Evolutionary conservation across 1,140 invertebrate species (phyloP).

Genomic region (Drosophila repleta): DNA sequence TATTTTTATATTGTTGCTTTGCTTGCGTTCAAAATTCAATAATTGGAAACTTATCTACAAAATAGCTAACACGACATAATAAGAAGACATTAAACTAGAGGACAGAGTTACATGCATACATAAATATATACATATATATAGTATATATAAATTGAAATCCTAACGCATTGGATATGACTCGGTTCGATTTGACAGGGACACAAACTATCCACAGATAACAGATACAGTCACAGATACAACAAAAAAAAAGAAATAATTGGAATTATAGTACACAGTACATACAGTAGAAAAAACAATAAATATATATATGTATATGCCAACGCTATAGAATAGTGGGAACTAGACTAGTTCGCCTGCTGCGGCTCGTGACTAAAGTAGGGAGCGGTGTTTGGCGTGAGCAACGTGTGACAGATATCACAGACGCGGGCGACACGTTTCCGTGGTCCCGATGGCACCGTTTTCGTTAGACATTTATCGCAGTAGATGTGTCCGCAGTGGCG

Average conservation of each 20-base stretch:
- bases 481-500: slow-evolving; percentile 98
- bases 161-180: slow-evolving; percentile 58
- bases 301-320: slow-evolving; percentile 33
- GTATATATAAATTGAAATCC: slow-evolving; percentile 38
- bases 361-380: slow-evolving; percentile 97
- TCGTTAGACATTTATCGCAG: slow-evolving; percentile 93
- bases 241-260: slow-evolving; percentile 15
- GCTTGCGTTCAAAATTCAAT: slow-evolving; percentile 63
- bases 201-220: slow-evolving; percentile 23
- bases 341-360: slow-evolving; percentile 86
- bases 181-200: slow-evolving; percentile 26
- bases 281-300: slow-evolving; percentile 43
- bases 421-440: slow-evolving; percentile 93
- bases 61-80: slow-evolving; percentile 47
- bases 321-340: neutral
- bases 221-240: slow-evolving; percentile 17
- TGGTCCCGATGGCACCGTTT: slow-evolving; percentile 93
- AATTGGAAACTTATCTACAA: slow-evolving; percentile 65
- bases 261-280: slow-evolving; percentile 36
- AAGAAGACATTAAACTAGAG: slow-evolving; percentile 1
- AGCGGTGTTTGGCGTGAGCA: slow-evolving; percentile 95
- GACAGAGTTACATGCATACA: neutral
- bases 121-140: slow-evolving; percentile 25
- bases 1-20: slow-evolving; percentile 59
- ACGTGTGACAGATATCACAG: slow-evolving; percentile 98